These are phyloP conservation scores for Tokudaia tokunoshimensis DNA, from an alignment of 2,797 vertebrate genomes.

Conservation along the genomic window DNA sequence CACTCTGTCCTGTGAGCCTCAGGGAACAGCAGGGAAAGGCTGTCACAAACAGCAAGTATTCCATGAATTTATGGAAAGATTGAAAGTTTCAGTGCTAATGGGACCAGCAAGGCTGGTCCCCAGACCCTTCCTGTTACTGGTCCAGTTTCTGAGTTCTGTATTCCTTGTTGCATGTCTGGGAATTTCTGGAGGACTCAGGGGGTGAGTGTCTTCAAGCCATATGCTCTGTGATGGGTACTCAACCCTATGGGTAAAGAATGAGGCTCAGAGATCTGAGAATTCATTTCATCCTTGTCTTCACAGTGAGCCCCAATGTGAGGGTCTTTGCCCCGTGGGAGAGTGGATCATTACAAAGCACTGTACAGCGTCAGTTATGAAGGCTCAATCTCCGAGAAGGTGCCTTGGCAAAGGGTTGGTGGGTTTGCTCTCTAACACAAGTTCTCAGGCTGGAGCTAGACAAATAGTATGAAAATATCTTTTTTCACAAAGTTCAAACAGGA, in stretches of 20 bases:
- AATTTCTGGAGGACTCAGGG: neutral
- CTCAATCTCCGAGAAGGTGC: slow-evolving; percentile 26
- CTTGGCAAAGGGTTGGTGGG: neutral
- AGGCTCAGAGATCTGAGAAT: neutral
- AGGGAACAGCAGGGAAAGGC: neutral
- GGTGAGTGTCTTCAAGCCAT: neutral
- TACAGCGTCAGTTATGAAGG: neutral
- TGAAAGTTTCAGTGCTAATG: slow-evolving; percentile 51
- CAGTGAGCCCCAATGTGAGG: neutral
- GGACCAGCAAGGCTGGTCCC: slow-evolving; percentile 51
- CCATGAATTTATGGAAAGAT: slow-evolving; percentile 66
- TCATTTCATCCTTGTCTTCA: neutral
- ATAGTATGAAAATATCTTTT: slow-evolving; percentile 43
- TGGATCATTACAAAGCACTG: slow-evolving; percentile 1
- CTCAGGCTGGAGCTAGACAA: slow-evolving; percentile 25
- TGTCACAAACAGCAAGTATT: slow-evolving; percentile 34
- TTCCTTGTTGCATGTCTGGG: neutral
- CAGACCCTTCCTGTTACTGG: neutral
- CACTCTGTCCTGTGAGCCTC: neutral
- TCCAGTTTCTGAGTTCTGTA: neutral
- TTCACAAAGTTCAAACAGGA: slow-evolving; percentile 64
- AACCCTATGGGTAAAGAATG: neutral
- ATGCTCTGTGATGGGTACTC: neutral
- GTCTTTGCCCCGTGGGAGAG: neutral
- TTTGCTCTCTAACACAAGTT: slow-evolving; percentile 43